phyloP scores from a whole-genome alignment of 2,888 invertebrate species.

The Cabera pusaria region DNA sequence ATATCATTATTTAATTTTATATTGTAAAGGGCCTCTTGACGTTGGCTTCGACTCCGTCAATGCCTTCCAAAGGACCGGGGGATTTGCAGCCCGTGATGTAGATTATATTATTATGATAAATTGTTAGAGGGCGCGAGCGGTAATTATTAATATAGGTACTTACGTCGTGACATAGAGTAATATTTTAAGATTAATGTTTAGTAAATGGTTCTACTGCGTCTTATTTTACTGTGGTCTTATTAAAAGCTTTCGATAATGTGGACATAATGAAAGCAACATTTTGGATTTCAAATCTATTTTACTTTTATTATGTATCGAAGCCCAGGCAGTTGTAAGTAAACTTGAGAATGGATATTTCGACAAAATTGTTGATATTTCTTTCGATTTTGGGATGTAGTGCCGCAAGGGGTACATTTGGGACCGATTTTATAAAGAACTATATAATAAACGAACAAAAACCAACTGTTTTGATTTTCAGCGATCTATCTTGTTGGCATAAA shows the following conservation, averaged over 20 bases:
- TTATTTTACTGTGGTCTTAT: slow-evolving; percentile 12
- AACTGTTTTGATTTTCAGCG: slow-evolving; percentile 41
- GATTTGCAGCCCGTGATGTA: too few relatives aligned
- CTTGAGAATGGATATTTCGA: slow-evolving; percentile 15
- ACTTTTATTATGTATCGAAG: background rate
- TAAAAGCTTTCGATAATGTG: slow-evolving; percentile 14
- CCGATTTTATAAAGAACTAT: slow-evolving; percentile 49
- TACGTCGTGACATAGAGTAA: too few relatives aligned
- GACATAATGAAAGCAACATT: slow-evolving; percentile 9
- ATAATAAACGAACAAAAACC: slow-evolving; percentile 56
- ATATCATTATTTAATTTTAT: too few relatives aligned
- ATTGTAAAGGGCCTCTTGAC: too few relatives aligned
- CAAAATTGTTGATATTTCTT: slow-evolving; percentile 19
- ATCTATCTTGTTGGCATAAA: slow-evolving; percentile 54
- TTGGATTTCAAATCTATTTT: slow-evolving; percentile 3
- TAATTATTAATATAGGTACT: too few relatives aligned
- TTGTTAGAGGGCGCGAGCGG: too few relatives aligned
- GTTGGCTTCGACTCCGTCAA: too few relatives aligned
- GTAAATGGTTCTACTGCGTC: background rate
- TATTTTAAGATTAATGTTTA: too few relatives aligned
- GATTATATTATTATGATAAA: too few relatives aligned
- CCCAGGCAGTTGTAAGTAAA: slow-evolving; percentile 2
- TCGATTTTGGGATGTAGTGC: slow-evolving; percentile 19
- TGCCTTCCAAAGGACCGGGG: too few relatives aligned
- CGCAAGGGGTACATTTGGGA: slow-evolving; percentile 32